These are phyloP conservation scores for Ornithoptera alexandrae DNA, from an alignment of 2,888 invertebrate species.

Conservation along the genomic window DNA sequence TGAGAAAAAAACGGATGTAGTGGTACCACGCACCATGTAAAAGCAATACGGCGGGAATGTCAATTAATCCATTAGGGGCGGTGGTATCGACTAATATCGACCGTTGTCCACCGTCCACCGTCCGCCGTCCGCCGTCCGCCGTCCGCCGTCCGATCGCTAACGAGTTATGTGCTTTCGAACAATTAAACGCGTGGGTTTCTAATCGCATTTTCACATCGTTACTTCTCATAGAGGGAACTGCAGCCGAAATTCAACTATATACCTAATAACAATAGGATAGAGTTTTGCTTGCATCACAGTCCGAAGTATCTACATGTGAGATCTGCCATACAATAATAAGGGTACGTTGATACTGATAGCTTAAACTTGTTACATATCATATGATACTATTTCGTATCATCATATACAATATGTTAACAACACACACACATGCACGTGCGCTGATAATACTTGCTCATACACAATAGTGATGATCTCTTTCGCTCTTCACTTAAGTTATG, in stretches of 20 bases:
- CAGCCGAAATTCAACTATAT: slow-evolving; percentile 4
- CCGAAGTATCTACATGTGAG: slow-evolving; percentile 15
- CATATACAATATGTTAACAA: no score
- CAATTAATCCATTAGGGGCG: slow-evolving; percentile 45
- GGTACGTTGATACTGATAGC: slow-evolving; percentile 8
- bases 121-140: slow-evolving; percentile 24
- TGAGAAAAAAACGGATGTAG: not conserved
- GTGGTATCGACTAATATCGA: slow-evolving; percentile 36
- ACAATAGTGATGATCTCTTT: no score
- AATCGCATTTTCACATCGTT: slow-evolving; percentile 50
- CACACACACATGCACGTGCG: no score
- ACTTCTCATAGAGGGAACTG: slow-evolving; percentile 30
- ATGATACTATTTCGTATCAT: no score
- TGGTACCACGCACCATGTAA: not conserved
- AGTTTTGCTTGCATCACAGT: not conserved
- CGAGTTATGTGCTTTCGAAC: slow-evolving; percentile 67
- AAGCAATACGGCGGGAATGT: slow-evolving; percentile 33
- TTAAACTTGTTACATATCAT: no score
- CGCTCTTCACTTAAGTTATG: no score
- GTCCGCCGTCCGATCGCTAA: slow-evolving; percentile 28
- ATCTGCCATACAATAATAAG: slow-evolving; percentile 23
- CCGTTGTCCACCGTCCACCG: slow-evolving; percentile 24
- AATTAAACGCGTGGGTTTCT: slow-evolving; percentile 60
- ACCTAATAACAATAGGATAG: not conserved
- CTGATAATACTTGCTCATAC: no score